These are phyloP conservation scores for Biston betularia DNA, from an alignment of 2,888 invertebrate species.

Conservation along the genomic window DNA sequence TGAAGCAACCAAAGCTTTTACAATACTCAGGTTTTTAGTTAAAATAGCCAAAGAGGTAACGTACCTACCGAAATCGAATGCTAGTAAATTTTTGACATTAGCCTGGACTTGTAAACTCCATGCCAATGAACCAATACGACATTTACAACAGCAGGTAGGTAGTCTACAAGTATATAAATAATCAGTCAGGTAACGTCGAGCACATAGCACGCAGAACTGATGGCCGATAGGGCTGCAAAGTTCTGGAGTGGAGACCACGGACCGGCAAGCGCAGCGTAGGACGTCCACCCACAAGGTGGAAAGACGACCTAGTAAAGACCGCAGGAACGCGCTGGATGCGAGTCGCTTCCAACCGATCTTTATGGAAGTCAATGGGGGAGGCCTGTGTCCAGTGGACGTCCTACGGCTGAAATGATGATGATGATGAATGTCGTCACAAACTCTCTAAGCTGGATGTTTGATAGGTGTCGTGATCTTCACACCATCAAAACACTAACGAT, in stretches of 20 bases:
- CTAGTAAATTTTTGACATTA: background rate
- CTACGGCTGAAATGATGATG: too few relatives aligned
- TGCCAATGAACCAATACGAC: background rate
- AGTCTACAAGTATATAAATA: conserved; percentile 14
- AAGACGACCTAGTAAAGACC: too few relatives aligned
- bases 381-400: too few relatives aligned
- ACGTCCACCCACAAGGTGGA: too few relatives aligned
- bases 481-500: conserved; percentile 45
- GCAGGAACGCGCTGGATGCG: too few relatives aligned
- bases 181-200: conserved; percentile 22
- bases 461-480: conserved; percentile 42
- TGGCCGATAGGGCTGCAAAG: too few relatives aligned
- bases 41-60: background rate
- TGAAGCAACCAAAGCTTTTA: conserved; percentile 13
- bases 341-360: too few relatives aligned
- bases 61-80: background rate
- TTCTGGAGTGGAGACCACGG: too few relatives aligned
- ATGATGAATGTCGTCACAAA: conserved; percentile 36
- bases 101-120: background rate
- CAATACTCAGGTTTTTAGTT: conserved; percentile 2
- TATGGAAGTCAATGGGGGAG: too few relatives aligned
- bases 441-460: conserved; percentile 37
- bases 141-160: background rate
- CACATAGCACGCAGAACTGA: too few relatives aligned
- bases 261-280: too few relatives aligned